These are phyloP conservation scores for Clunio marinus DNA, from an alignment of 2,888 invertebrate genomes.

Conservation along the genomic window DNA sequence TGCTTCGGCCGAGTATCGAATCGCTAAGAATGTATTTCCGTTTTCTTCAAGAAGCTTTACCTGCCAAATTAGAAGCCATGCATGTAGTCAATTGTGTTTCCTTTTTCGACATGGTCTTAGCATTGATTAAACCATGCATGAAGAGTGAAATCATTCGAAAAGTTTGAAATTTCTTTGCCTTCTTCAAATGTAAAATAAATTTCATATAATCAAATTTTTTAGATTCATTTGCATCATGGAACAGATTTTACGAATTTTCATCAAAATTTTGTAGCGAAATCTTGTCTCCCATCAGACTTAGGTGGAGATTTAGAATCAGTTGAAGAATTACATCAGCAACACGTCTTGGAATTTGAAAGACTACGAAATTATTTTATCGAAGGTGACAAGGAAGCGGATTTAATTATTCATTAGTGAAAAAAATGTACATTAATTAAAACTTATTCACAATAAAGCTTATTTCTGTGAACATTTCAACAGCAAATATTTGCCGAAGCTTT, in stretches of 20 bases:
- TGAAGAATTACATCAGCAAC: slow-evolving; percentile 40
- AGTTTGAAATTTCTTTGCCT: slow-evolving; percentile 46
- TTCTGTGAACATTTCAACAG: too few relatives aligned
- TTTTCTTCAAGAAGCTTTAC: slow-evolving; percentile 66
- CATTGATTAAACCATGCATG: slow-evolving; percentile 59
- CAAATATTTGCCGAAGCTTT: too few relatives aligned
- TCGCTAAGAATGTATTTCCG: slow-evolving; percentile 61
- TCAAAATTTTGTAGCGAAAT: slow-evolving; percentile 55
- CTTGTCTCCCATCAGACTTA: slow-evolving; percentile 58
- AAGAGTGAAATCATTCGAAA: slow-evolving; percentile 57
- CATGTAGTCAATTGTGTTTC: slow-evolving; percentile 63
- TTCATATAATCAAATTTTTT: neutral
- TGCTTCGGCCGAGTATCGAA: slow-evolving; percentile 57
- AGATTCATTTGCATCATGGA: slow-evolving; percentile 48
- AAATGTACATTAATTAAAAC: neutral
- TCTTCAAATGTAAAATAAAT: too few relatives aligned
- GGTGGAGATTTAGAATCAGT: slow-evolving; percentile 55
- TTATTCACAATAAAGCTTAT: too few relatives aligned
- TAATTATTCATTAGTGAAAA: neutral
- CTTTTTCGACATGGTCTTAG: slow-evolving; percentile 57
- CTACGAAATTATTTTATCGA: slow-evolving; percentile 41
- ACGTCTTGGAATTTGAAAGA: slow-evolving; percentile 39
- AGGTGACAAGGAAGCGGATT: slow-evolving; percentile 41
- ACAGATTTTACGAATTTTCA: slow-evolving; percentile 57
- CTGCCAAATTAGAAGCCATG: slow-evolving; percentile 61